Evolutionary conservation across 2,888 invertebrate species (phyloP), one percentile per base, ranked within the genome.

Genomic region (Lapara coniferarum): DNA sequence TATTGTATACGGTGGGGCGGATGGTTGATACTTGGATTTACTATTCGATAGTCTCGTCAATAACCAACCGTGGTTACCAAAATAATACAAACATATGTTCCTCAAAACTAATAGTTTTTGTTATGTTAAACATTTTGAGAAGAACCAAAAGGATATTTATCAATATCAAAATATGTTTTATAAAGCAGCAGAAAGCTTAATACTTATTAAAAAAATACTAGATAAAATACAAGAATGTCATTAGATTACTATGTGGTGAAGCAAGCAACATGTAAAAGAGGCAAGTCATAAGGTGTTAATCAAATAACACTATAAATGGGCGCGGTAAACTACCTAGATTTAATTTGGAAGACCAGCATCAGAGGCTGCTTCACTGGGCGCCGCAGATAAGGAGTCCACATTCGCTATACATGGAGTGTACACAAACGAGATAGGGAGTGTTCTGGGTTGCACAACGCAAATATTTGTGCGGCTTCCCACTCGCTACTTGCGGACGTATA

Each of bases 241-340:
- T 25, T 25, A 25, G 25, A 25, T 25, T 25, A 25, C 25, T 25
- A 25, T 25, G 25, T 25, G 12, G 8, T 44, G 19, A 19, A 53
- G 51, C 16, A 5, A 2, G 13, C 51, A 1, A 25, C 19, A 30
- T 51, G 51, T 51, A 30, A 58, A 30, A 19, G 19, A 71, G 70
- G 73, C 74, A 72, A 71, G 72, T 75, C 75, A 76, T 71, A 77
- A 80, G 80, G 78, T 83, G 87, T 87, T 87, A 89, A 89, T 89
- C 87, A 86, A 86, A 89, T 85, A 78, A 81, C 81, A 78, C 80
- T 82, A 79, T 84, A 82, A 85, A 85, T 84, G 85, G 81, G 83
- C 78, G 78, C 77, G 75, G 83, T 83, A 86, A 85, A 86, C 84
- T 85, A 82, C 80, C 78, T 79, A 82, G 83, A 83, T 84, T 85